phyloP scores from a whole-genome alignment of 2,888 invertebrate genomes.

The Cotesia congregata region DNA sequence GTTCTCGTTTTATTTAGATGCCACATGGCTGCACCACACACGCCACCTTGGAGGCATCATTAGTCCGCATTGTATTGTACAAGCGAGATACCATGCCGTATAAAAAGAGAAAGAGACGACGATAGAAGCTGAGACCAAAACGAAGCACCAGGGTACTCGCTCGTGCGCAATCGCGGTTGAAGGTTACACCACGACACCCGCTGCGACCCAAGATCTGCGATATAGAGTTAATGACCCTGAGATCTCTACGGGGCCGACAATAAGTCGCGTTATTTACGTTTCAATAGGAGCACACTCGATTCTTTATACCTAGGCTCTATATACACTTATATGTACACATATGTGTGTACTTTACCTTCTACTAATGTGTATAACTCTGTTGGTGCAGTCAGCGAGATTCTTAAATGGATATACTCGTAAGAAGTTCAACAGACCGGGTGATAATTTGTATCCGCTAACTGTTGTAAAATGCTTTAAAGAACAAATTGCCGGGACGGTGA shows the following conservation, averaged over 20 bases:
- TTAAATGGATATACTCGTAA: slow-evolving; percentile 3
- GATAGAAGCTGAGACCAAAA: neutral
- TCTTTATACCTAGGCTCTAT: neutral
- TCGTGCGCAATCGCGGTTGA: slow-evolving; percentile 55
- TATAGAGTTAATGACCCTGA: slow-evolving; percentile 66
- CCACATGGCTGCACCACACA: slow-evolving; percentile 35
- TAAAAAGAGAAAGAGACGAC: neutral
- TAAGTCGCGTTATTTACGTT: slow-evolving; percentile 66
- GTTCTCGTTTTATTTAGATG: slow-evolving; percentile 24
- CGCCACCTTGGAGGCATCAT: slow-evolving; percentile 61
- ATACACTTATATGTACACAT: neutral
- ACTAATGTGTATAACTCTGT: slow-evolving; percentile 1
- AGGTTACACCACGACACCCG: slow-evolving; percentile 65
- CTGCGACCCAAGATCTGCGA: slow-evolving; percentile 65
- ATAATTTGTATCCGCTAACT: slow-evolving; percentile 11
- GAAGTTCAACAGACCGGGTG: neutral
- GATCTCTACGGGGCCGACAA: slow-evolving; percentile 62
- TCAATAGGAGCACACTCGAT: slow-evolving; percentile 44
- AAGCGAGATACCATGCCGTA: slow-evolving; percentile 40
- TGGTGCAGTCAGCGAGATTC: slow-evolving; percentile 18
- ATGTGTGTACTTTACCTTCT: neutral
- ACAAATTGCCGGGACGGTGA: slow-evolving; percentile 19
- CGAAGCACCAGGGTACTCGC: slow-evolving; percentile 42
- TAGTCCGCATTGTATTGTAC: slow-evolving; percentile 61
- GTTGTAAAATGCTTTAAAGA: neutral